These are phyloP conservation scores for Paelopatides confundens DNA, from an alignment of 53 echinoderm and acorn worm genomes.

Conservation along the genomic window DNA sequence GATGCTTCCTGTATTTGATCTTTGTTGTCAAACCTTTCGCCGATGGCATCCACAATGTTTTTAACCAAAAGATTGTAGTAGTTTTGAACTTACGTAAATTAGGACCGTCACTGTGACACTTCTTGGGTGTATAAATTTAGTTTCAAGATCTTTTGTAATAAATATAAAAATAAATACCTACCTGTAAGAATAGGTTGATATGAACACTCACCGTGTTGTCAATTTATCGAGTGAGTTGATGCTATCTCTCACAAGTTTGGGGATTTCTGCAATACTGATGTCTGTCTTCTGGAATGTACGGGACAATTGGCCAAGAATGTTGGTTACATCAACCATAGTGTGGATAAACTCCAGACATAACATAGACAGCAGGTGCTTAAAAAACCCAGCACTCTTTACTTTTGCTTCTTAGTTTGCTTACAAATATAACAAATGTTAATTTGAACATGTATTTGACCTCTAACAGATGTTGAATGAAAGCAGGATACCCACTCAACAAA, in stretches of 20 bases:
- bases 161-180: not conserved
- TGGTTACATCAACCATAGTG: not conserved
- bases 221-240: not conserved
- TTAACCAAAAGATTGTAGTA: not conserved
- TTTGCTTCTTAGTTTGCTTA: not conserved
- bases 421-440: too few relatives aligned
- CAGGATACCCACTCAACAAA: not conserved
- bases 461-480: not conserved
- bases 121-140: not conserved
- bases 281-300: not conserved
- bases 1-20: not conserved
- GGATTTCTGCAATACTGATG: not conserved
- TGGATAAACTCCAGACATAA: not conserved
- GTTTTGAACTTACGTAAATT: too few relatives aligned
- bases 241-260: not conserved
- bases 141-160: not conserved
- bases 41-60: not conserved
- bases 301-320: not conserved
- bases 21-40: not conserved
- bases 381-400: slow-evolving; percentile 5
- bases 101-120: not conserved
- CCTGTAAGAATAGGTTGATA: not conserved
- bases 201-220: slow-evolving; percentile 5
- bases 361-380: not conserved
- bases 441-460: not conserved